Evolutionary conservation across 2,888 invertebrate species (phyloP).

Genomic region (Orthosia incerta): DNA sequence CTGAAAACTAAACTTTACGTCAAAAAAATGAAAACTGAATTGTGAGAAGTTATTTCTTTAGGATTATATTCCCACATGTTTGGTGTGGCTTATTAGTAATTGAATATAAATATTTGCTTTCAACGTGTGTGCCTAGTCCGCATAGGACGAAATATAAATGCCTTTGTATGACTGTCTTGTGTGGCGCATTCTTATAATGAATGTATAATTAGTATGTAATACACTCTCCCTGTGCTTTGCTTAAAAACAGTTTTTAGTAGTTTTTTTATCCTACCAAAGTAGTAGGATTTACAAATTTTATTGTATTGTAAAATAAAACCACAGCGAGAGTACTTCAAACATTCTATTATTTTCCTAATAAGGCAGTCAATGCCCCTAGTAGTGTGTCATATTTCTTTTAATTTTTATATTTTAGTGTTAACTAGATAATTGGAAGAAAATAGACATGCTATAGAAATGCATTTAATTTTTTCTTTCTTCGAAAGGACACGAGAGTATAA

Average conservation of each 20-base stretch:
- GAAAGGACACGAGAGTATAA: slow-evolving; percentile 76
- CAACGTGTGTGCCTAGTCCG: slow-evolving; percentile 48
- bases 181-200: slow-evolving; percentile 74
- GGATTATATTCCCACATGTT: slow-evolving; percentile 36
- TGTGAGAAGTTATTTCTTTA: slow-evolving; percentile 30
- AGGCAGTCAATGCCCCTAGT: slow-evolving; percentile 79
- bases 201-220: slow-evolving; percentile 69
- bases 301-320: slow-evolving; percentile 66
- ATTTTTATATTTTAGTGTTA: slow-evolving; percentile 80
- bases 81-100: slow-evolving; percentile 27
- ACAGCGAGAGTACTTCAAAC: slow-evolving; percentile 77
- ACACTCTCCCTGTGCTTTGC: slow-evolving; percentile 80
- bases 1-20: slow-evolving; percentile 27
- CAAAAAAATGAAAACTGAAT: neutral
- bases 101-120: slow-evolving; percentile 44
- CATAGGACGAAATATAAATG: slow-evolving; percentile 50
- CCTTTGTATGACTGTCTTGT: slow-evolving; percentile 71
- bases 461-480: slow-evolving; percentile 83
- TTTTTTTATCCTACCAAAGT: slow-evolving; percentile 55
- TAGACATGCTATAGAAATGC: slow-evolving; percentile 85
- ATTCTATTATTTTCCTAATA: slow-evolving; percentile 76
- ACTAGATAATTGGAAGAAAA: slow-evolving; percentile 80
- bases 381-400: slow-evolving; percentile 90
- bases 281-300: slow-evolving; percentile 58
- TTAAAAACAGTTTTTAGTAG: slow-evolving; percentile 52